A percentile compares a stretch with the other conserved stretches of the same genome.
These are phyloP conservation scores for Drosophila mercatorum DNA, from an alignment of 2,888 invertebrate genomes.

Conservation along the genomic window DNA sequence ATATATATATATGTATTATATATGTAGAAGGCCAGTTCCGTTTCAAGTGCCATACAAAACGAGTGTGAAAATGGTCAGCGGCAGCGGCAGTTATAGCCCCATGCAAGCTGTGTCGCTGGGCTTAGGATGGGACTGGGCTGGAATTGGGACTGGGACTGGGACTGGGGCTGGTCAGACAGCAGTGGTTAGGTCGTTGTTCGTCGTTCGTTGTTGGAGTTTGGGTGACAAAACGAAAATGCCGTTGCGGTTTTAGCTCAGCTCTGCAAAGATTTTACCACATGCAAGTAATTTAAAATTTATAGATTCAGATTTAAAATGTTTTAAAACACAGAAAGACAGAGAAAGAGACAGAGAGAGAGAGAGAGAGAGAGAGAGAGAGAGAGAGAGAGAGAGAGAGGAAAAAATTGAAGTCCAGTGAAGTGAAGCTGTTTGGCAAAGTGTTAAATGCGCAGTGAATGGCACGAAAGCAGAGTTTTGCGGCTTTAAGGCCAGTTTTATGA, in stretches of 20 bases:
- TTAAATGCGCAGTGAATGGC: conserved; percentile 40
- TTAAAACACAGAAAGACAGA: conserved; percentile 11
- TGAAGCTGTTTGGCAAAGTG: conserved; percentile 25
- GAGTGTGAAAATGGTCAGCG: conserved; percentile 8
- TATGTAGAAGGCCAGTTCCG: conserved; percentile 22
- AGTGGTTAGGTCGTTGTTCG: conserved; percentile 32
- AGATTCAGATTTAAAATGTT: conserved; percentile 58
- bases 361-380: neutral
- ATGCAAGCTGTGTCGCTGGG: conserved; percentile 6
- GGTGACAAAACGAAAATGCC: conserved; percentile 55
- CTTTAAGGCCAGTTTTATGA: conserved; percentile 41
- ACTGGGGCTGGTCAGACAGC: conserved; percentile 38
- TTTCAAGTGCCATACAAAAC: conserved; percentile 29
- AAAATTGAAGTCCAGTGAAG: conserved; percentile 1
- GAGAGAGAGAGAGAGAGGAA: neutral
- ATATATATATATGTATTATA: conserved; percentile 7
- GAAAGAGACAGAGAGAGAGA: neutral
- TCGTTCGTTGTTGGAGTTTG: conserved; percentile 11
- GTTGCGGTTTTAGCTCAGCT: conserved; percentile 41
- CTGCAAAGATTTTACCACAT: conserved; percentile 57
- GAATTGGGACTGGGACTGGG: neutral
- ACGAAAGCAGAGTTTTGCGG: conserved; percentile 46
- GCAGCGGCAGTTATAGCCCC: neutral
- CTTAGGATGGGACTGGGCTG: neutral
- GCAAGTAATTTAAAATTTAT: conserved; percentile 60